These are phyloP conservation scores for Athalia rosae DNA, from an alignment of 2,888 invertebrate genomes.

Conservation along the genomic window DNA sequence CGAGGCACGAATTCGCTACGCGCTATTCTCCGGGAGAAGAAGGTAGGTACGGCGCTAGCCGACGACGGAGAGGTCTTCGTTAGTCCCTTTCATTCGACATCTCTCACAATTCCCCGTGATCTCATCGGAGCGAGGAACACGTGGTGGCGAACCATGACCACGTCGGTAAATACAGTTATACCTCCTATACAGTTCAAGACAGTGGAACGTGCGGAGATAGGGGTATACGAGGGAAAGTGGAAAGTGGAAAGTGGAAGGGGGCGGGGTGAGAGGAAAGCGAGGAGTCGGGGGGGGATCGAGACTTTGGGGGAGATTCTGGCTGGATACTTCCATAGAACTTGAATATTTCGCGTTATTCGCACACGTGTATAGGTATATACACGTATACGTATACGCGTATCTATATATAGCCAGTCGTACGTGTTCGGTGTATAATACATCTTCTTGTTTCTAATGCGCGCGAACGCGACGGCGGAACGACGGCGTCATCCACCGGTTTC, in stretches of 20 bases:
- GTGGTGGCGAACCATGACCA: conserved; percentile 36
- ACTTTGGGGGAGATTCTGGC: conserved; percentile 11
- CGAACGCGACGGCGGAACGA: conserved; percentile 20
- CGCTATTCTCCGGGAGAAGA: too few species aligned
- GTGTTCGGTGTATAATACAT: too few species aligned
- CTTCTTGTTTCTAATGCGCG: background rate
- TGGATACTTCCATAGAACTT: conserved; percentile 17
- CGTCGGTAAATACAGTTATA: conserved; percentile 33
- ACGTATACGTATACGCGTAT: background rate
- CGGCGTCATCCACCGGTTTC: conserved; percentile 26
- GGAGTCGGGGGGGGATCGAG: conserved; percentile 1
- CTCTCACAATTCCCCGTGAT: conserved; percentile 44
- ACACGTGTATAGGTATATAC: background rate
- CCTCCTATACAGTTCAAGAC: conserved; percentile 30
- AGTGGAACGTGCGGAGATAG: conserved; percentile 17
- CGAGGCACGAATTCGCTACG: conserved; percentile 8
- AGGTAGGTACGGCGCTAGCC: too few species aligned
- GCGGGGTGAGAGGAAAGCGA: background rate
- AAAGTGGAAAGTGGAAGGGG: background rate
- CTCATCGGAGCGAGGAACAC: conserved; percentile 35
- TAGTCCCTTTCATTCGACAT: conserved; percentile 49
- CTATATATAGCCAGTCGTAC: too few species aligned
- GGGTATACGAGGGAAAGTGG: background rate
- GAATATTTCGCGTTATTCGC: background rate
- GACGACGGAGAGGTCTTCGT: conserved; percentile 42